Base-by-base conservation (phyloP, 1,140 invertebrate genomes). In the Meloidogyne exigua region DNA sequence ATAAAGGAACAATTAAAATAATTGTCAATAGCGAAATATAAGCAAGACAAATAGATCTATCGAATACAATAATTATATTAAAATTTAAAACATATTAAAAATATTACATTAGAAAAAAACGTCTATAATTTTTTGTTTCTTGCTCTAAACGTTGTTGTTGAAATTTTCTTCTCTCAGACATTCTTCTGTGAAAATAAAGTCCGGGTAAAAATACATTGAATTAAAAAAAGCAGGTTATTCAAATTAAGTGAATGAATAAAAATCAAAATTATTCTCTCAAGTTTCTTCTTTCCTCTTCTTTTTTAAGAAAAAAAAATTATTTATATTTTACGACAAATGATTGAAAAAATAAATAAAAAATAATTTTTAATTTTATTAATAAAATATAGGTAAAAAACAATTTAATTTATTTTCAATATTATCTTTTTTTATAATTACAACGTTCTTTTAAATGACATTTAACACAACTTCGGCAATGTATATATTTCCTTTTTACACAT, bases 401-500 rank as follows among this genome's bases (percentile, higher is more conserved):
- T n/a, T n/a, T n/a, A n/a, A n/a, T n/a, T n/a, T n/a, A n/a, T n/a
- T n/a, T n/a, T 32, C 2, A 39, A 39, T 39, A 7, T 13, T 42
- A 13, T 21, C 44, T 32, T 42, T 11, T 12, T 26, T 75, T 32
- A 12, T 4, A 2, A 2, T 28, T 64, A 62, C 74, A 75, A 44
- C 74, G 62, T 44, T 76, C 44, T 28, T 42, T 68, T 64, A 75
- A 74, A 57, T 75, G 74, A 18, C 74, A 75, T 28, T 36, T 39
- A 28, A 57, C 23, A 28, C 74, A 75, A 12, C 75, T 75, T 64
- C 2, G 1, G 36, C 74, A 75, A 21, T 75, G 74, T 39, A 28
- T 75, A 49, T 75, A 75, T 28, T 39, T 76, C 44, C 32, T 32
- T 13, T 70, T 65, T n/a, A 75, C 74, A 75, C 74, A 75, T 28